Evolutionary conservation across 2,888 invertebrate species (phyloP), one percentile per base, ranked within the genome.

Genomic region (Cephalotes varians): DNA sequence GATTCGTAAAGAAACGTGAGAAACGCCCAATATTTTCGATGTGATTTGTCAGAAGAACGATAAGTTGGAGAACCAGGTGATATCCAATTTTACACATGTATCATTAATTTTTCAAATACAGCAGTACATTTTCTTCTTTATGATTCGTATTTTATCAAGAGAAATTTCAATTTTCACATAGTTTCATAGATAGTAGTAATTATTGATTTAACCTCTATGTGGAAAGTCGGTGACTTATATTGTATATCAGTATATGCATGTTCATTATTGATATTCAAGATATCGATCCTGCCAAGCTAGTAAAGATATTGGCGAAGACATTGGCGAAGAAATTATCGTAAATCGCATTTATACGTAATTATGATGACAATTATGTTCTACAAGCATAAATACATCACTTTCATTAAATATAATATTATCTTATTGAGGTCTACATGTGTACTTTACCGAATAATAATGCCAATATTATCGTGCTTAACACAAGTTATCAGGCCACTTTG

Each of bases 241-340:
- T 25, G 21, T 34, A 69, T 44, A 44, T n/a, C n/a, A 47, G 10
- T n/a, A 31, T 69, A 31, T 21, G n/a, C 9, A 21, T 69, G 31
- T 69, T 69, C 15, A 49, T 69, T 69, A 69, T 21, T 69, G 21
- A 34, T 51, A 51, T 69, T 51, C 47, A 49, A 67, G 49, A 31
- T 49, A 51, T 69, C 21, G 51, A 51, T 34, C 51, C 34, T 15
- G 18, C 25, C 15, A 49, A 15, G 34, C 31, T 21, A 69, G 69
- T 34, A n/a, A 49, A 49, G 31, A 34, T 15, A 34, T 21, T n/a
- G n/a, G n/a, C n/a, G n/a, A n/a, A n/a, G n/a, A 69, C 34, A n/a
- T 69, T 51, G 4, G 12, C 5, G 21, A 34, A 34, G 9, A 69
- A 51, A 21, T 69, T 34, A 34, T 37, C 15, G 51, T 9, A 51